Percentiles rank a stretch among this genome's conserved stretches.
Evolutionary conservation across 2,797 vertebrate species (phyloP).

Genomic region (Triplophysa yarkandensis): DNA sequence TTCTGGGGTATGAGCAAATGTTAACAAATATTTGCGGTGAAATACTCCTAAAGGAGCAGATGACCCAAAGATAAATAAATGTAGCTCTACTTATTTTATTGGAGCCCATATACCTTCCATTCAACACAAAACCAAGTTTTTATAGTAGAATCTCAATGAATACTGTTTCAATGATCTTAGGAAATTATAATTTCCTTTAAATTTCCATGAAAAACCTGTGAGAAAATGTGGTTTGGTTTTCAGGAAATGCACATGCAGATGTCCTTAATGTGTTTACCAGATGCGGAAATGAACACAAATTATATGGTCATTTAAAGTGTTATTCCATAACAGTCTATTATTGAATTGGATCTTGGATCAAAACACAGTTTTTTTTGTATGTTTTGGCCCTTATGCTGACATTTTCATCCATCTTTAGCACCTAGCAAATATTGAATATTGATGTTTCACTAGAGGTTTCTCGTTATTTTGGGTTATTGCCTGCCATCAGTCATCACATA

Average conservation of each 20-base stretch:
- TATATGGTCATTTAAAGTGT: not conserved
- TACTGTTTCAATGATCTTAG: no score
- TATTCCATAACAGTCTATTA: not conserved
- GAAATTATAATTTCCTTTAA: no score
- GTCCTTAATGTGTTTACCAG: not conserved
- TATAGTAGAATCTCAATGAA: no score
- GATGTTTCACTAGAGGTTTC: slow-evolving; percentile 22
- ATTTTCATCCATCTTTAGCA: slow-evolving; percentile 15
- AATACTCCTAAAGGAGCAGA: not conserved
- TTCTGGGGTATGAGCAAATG: no score
- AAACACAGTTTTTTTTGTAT: not conserved
- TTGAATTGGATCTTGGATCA: not conserved
- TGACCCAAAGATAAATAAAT: not conserved
- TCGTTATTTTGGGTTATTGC: slow-evolving; percentile 6
- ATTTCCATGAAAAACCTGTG: no score
- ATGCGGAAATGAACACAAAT: not conserved
- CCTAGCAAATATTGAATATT: slow-evolving; percentile 21
- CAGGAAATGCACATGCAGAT: no score
- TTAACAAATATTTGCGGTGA: no score
- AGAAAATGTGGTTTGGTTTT: no score
- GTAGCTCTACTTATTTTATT: no score
- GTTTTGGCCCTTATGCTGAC: slow-evolving; percentile 3
- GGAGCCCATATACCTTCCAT: no score
- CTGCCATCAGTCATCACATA: not conserved
- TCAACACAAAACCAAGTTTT: no score